These are phyloP conservation scores for Myotis myotis DNA, from an alignment of 2,797 vertebrate genomes.

Conservation along the genomic window DNA sequence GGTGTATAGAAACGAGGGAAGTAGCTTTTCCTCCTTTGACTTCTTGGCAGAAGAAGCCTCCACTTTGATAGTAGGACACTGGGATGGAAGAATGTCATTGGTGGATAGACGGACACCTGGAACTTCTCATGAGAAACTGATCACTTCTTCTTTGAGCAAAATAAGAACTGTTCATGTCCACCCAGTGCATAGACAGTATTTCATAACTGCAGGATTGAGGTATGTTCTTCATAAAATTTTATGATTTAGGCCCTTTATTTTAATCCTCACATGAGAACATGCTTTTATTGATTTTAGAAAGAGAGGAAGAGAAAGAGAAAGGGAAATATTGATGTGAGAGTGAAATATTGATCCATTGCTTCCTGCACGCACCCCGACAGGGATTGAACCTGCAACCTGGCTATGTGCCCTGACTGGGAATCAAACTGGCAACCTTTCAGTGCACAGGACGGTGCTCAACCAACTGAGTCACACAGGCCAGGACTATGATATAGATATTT, in stretches of 20 bases:
- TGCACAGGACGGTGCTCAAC: not conserved
- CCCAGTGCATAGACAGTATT: slow-evolving; percentile 89
- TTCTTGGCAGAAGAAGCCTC: slow-evolving; percentile 87
- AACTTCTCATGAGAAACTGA: slow-evolving; percentile 82
- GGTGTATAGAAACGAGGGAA: slow-evolving; percentile 85
- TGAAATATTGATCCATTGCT: not conserved
- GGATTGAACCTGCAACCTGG: not conserved
- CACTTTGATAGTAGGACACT: slow-evolving; percentile 86
- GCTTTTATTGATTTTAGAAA: not conserved
- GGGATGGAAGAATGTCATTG: slow-evolving; percentile 83
- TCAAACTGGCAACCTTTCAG: no score
- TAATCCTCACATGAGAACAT: not conserved
- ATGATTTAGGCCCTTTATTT: not conserved
- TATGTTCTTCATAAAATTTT: slow-evolving; percentile 73
- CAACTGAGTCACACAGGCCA: not conserved
- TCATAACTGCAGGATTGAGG: slow-evolving; percentile 87
- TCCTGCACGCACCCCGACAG: no score
- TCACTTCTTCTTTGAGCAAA: slow-evolving; percentile 78
- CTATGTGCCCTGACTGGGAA: not conserved
- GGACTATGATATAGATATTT: no score
- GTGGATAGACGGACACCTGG: slow-evolving; percentile 89
- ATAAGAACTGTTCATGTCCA: slow-evolving; percentile 90
- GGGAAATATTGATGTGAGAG: not conserved
- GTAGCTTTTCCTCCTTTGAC: slow-evolving; percentile 88
- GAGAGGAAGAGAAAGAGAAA: not conserved